phyloP scores from a whole-genome alignment of 2,113 vertebrate genomes.

The Tetrax tetrax region DNA sequence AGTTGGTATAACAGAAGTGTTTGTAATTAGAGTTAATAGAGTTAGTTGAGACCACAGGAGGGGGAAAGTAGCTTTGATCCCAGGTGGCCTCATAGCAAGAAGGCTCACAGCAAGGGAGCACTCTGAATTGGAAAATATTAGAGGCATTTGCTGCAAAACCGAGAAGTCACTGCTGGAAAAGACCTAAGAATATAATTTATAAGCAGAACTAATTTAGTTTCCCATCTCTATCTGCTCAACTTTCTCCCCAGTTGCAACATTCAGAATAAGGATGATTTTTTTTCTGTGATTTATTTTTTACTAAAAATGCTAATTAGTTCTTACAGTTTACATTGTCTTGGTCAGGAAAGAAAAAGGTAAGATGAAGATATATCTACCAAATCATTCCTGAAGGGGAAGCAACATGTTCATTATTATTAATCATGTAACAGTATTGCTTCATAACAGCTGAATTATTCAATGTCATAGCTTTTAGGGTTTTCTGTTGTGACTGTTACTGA shows the following conservation, averaged over 20 bases:
- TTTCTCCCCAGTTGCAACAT: neutral
- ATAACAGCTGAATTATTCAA: neutral
- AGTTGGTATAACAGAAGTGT: constrained; percentile 37
- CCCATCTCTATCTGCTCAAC: constrained; percentile 4
- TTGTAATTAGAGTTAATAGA: constrained; percentile 51
- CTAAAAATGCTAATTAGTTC: neutral
- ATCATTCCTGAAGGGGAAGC: neutral
- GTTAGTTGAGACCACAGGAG: neutral
- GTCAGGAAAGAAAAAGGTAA: neutral
- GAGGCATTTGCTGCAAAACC: constrained; percentile 1
- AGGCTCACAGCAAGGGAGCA: constrained; percentile 25
- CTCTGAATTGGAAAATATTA: constrained; percentile 49
- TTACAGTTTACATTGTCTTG: neutral
- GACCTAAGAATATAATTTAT: constrained; percentile 32
- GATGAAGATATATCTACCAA: neutral
- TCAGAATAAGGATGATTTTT: neutral
- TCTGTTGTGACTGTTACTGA: neutral
- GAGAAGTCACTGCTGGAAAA: constrained; percentile 41
- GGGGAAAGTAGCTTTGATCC: constrained; percentile 62
- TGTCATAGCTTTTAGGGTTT: neutral
- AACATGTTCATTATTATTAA: neutral
- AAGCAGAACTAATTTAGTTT: constrained; percentile 42
- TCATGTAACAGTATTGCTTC: neutral
- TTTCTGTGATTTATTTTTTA: neutral
- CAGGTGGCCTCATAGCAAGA: constrained; percentile 42